Evolutionary conservation across 2,797 vertebrate genomes (phyloP).

Genomic region (Acipenser transmontanus): DNA sequence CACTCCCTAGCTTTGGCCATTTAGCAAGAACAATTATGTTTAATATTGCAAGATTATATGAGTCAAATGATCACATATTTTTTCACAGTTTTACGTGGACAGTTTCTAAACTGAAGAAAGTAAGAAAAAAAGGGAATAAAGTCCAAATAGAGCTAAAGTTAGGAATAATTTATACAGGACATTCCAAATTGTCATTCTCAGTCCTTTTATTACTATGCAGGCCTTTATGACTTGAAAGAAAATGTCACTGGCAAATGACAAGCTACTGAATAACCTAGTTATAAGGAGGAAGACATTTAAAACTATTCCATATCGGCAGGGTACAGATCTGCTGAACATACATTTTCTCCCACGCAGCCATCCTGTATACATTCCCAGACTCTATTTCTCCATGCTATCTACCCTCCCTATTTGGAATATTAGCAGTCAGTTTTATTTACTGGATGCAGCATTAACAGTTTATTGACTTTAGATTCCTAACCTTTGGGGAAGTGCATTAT

Average conservation of each 20-base stretch:
- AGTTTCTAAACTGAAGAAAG: conserved; percentile 81
- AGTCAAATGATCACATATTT: conserved; percentile 73
- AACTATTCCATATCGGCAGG: conserved; percentile 42
- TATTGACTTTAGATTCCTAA: conserved; percentile 7
- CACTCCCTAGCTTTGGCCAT: too few species aligned
- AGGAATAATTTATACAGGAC: conserved; percentile 78
- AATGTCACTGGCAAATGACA: conserved; percentile 79
- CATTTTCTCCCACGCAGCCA: conserved; percentile 42
- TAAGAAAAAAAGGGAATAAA: conserved; percentile 59
- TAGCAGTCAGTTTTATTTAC: conserved; percentile 8
- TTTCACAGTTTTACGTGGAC: conserved; percentile 84
- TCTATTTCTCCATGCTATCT: background rate
- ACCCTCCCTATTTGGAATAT: conserved; percentile 4
- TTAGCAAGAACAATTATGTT: conserved; percentile 5
- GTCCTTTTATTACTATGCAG: conserved; percentile 72
- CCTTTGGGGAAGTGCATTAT: conserved; percentile 10
- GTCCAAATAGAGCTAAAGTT: conserved; percentile 76
- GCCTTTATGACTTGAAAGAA: conserved; percentile 88
- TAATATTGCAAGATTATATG: conserved; percentile 41
- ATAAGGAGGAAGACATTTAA: conserved; percentile 67
- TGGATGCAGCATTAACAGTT: conserved; percentile 9
- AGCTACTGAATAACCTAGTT: conserved; percentile 71
- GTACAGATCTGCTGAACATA: conserved; percentile 58
- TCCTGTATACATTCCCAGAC: conserved; percentile 14
- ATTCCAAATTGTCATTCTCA: conserved; percentile 73